Percentiles rank a stretch among this genome's conserved stretches.
phyloP scores from a whole-genome alignment of 92 coral and sea anemone genomes.

The Nematostella vectensis region DNA sequence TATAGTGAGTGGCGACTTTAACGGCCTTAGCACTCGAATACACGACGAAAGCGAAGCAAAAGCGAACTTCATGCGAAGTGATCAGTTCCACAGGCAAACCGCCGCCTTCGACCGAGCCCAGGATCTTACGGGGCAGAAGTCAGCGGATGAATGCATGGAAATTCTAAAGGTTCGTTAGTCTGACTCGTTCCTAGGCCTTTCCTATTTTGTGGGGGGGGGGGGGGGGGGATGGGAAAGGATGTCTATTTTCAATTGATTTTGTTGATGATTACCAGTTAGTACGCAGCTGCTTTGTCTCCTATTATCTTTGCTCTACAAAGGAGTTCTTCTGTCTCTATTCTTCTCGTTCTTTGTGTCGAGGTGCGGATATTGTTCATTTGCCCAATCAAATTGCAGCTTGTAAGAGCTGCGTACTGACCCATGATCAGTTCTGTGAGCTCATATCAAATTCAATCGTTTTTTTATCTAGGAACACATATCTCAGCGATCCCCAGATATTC shows the following conservation, averaged over 20 bases:
- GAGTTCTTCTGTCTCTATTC: too few relatives aligned
- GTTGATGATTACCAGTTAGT: too few relatives aligned
- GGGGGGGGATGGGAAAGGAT: too few relatives aligned
- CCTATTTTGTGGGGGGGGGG: too few relatives aligned
- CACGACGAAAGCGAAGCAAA: conserved; percentile 92
- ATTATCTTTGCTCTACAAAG: too few relatives aligned
- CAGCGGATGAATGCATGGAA: conserved; percentile 76
- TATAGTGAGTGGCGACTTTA: conserved; percentile 77
- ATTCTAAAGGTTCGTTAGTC: conserved; percentile 54
- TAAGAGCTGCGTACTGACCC: too few relatives aligned
- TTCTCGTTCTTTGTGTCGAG: too few relatives aligned
- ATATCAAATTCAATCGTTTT: background rate
- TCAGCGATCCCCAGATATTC: conserved; percentile 81
- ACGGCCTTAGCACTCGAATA: conserved; percentile 85
- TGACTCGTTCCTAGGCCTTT: background rate
- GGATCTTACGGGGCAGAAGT: conserved; percentile 64
- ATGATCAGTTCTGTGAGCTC: background rate
- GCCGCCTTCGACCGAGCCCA: conserved; percentile 66
- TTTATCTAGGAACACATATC: conserved; percentile 67
- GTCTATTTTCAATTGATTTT: too few relatives aligned
- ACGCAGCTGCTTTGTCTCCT: too few relatives aligned
- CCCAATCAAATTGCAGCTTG: too few relatives aligned
- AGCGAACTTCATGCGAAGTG: conserved; percentile 70
- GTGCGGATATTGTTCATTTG: too few relatives aligned
- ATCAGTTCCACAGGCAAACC: conserved; percentile 56